These are phyloP conservation scores for Gnathonemus longibarbis DNA, from an alignment of 2,113 vertebrate species.

Conservation along the genomic window DNA sequence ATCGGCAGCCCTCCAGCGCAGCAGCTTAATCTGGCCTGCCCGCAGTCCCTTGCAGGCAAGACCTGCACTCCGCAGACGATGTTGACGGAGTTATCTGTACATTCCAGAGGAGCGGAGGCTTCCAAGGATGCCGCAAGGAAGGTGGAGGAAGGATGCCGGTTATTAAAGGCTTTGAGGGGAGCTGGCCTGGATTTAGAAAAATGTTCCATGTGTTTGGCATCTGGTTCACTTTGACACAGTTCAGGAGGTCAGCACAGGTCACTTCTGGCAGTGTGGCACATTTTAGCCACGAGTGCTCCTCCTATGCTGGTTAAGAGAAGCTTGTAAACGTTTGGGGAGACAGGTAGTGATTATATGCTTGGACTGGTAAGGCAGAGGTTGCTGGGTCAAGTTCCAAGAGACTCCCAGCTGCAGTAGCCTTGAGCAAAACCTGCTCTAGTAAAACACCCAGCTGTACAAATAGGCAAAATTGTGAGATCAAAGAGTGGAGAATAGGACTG, in stretches of 20 bases:
- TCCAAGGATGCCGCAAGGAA: constrained; percentile 48
- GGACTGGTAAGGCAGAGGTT: background rate
- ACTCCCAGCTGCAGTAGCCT: background rate
- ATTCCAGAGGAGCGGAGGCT: constrained; percentile 52
- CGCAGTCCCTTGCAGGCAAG: constrained; percentile 24
- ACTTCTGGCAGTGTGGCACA: background rate
- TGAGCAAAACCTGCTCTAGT: background rate
- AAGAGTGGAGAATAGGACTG: background rate
- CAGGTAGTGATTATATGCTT: background rate
- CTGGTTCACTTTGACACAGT: background rate
- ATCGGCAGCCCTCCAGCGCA: background rate
- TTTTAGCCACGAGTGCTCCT: background rate
- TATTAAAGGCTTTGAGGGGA: constrained; percentile 13
- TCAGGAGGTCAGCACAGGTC: background rate
- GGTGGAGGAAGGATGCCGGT: constrained; percentile 30
- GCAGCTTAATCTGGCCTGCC: background rate
- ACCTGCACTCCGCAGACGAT: constrained; percentile 22
- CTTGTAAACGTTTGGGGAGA: background rate
- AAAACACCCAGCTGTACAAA: background rate
- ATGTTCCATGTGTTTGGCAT: background rate
- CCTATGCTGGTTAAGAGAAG: background rate
- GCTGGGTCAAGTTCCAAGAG: background rate
- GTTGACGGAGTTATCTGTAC: constrained; percentile 43
- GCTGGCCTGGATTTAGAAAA: background rate
- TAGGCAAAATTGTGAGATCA: background rate